A percentile compares a stretch with the other conserved stretches of the same genome.
Conservation (phyloP, 2,797 vertebrate species). For the Holocentrus rufus region DNA sequence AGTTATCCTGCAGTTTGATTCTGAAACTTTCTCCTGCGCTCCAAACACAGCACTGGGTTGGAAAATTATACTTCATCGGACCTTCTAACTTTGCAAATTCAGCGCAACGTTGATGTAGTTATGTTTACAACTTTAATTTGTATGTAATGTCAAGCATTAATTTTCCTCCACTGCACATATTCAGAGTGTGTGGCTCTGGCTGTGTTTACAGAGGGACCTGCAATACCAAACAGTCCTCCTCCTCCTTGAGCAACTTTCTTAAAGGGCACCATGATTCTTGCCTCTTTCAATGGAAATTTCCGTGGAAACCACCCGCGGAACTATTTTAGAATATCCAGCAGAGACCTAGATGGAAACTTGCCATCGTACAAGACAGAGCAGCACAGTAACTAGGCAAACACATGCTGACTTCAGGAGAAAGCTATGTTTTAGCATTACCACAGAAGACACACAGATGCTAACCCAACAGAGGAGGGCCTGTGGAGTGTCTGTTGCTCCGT, state of each 20-base stretch:
- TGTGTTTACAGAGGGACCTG: constrained; percentile 62
- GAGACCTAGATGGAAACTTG: constrained; percentile 58
- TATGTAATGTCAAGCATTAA: constrained; percentile 32
- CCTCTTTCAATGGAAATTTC: constrained; percentile 69
- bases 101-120: constrained; percentile 1
- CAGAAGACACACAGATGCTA: constrained; percentile 48
- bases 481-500: constrained; percentile 27
- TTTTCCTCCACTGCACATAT: constrained; percentile 36
- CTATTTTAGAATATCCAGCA: constrained; percentile 59
- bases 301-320: constrained; percentile 54
- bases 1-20: constrained; percentile 44
- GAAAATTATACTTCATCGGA: constrained; percentile 8
- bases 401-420: constrained; percentile 49
- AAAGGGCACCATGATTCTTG: constrained; percentile 50
- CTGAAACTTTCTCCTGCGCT: constrained; percentile 49
- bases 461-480: constrained; percentile 2
- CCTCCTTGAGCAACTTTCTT: constrained; percentile 44
- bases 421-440: constrained; percentile 28
- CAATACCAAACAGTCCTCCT: constrained; percentile 46
- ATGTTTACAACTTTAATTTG: constrained; percentile 48
- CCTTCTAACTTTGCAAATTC: constrained; percentile 13
- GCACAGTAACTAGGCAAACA: constrained; percentile 50
- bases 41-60: constrained; percentile 6
- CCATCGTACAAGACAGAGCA: constrained; percentile 50
- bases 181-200: constrained; percentile 37